phyloP scores from a whole-genome alignment of 2,888 invertebrate species.

The Habrosyne pyritoides region DNA sequence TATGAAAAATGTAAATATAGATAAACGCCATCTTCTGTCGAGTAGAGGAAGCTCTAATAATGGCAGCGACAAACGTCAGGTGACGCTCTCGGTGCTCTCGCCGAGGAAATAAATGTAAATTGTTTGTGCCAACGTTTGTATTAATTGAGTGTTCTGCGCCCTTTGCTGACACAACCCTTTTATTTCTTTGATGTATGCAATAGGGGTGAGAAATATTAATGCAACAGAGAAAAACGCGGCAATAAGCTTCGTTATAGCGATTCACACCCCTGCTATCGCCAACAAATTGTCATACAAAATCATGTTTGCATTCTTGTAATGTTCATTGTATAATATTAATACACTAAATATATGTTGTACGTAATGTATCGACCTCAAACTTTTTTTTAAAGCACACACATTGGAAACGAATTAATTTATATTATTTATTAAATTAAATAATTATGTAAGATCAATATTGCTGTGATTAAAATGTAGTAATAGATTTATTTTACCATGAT shows the following conservation, averaged over 20 bases:
- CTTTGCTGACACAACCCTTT: conserved; percentile 75
- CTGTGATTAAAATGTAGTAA: conserved; percentile 74
- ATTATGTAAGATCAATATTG: conserved; percentile 54
- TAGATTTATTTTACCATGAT: conserved; percentile 59
- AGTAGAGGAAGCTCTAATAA: conserved; percentile 51
- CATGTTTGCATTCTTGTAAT: conserved; percentile 63
- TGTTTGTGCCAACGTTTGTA: conserved; percentile 80
- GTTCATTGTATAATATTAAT: conserved; percentile 64
- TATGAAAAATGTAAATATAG: conserved; percentile 59
- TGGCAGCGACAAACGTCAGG: conserved; percentile 24
- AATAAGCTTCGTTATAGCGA: conserved; percentile 76
- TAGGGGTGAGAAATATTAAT: conserved; percentile 79
- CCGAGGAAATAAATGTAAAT: conserved; percentile 68
- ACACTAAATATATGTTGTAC: conserved; percentile 64
- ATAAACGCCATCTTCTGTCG: conserved; percentile 76
- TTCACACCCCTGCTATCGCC: conserved; percentile 61
- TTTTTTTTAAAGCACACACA: conserved; percentile 45
- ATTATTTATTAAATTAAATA: conserved; percentile 61
- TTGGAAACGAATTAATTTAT: conserved; percentile 69
- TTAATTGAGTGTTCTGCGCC: conserved; percentile 77
- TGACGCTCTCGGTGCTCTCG: conserved; percentile 33
- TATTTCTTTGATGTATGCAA: conserved; percentile 80
- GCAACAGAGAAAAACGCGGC: conserved; percentile 69
- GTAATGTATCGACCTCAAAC: conserved; percentile 17
- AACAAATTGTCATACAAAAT: conserved; percentile 72